phyloP scores from a whole-genome alignment of 2,888 invertebrate species.

The Orchesellides sinensis region DNA sequence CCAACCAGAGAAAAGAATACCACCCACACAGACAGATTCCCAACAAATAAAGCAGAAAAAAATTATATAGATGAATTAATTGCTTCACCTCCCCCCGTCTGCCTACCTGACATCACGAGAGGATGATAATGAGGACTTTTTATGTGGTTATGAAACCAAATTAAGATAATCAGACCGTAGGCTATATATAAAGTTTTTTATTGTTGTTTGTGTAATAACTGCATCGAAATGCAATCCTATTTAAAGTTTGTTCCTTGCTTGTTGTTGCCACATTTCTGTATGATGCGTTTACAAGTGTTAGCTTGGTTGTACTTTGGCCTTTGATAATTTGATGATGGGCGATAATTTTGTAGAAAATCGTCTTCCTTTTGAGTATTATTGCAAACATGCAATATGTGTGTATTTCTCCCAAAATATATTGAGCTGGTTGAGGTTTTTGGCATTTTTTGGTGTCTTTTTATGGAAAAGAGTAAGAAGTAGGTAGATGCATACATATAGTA shows the following conservation, averaged over 20 bases:
- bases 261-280: no score
- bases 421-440: no score
- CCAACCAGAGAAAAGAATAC: no score
- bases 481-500: neutral
- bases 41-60: neutral
- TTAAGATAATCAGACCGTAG: neutral
- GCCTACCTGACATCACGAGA: neutral
- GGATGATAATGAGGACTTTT: neutral
- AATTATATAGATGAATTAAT: constrained; percentile 47
- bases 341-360: neutral
- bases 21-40: constrained; percentile 1
- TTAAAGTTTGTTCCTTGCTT: neutral
- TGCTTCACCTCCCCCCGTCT: constrained; percentile 41
- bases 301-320: neutral
- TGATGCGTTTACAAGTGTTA: no score
- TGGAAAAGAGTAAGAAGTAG: neutral
- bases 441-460: no score
- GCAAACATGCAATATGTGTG: no score
- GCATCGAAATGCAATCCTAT: neutral
- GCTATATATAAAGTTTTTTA: no score
- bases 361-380: neutral
- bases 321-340: no score
- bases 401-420: no score
- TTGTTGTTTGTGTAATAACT: neutral
- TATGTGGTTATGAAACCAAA: neutral